phyloP scores from a whole-genome alignment of 2,888 invertebrate species.

The Cerastoderma edule region DNA sequence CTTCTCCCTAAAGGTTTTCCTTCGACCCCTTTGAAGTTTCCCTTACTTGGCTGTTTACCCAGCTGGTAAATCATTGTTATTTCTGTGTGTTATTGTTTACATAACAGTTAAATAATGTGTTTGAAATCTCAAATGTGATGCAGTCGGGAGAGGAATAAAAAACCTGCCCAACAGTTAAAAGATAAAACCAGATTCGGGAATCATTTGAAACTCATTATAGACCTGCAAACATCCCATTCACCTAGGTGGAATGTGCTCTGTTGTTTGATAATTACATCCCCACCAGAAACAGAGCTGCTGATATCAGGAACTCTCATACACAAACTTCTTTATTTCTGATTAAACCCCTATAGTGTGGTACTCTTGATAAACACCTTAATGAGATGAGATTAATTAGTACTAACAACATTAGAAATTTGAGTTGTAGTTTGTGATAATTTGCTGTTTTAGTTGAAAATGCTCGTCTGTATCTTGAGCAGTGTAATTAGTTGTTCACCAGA shows the following conservation, averaged over 20 bases:
- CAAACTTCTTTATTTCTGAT: no score
- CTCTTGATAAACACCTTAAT: no score
- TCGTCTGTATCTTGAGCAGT: no score
- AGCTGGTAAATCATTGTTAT: constrained; percentile 19
- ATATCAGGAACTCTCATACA: no score
- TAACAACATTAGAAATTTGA: no score
- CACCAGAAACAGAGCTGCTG: no score
- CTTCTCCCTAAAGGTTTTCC: not conserved
- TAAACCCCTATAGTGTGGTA: no score
- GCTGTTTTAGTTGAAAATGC: no score
- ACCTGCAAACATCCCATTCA: not conserved
- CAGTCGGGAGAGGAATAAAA: not conserved
- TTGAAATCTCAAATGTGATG: constrained; percentile 23
- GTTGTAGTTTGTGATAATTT: no score
- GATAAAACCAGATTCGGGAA: constrained; percentile 10
- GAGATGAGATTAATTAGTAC: no score
- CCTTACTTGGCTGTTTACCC: not conserved
- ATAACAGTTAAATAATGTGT: constrained; percentile 22
- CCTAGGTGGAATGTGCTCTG: not conserved
- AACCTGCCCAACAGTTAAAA: no score
- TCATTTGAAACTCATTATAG: not conserved
- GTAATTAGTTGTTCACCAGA: constrained; percentile 17
- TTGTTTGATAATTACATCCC: no score
- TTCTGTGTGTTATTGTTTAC: constrained; percentile 26
- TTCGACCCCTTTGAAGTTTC: constrained; percentile 9